A percentile compares a stretch with the other conserved stretches of the same genome.
Conservation (phyloP, 2,888 invertebrate genomes). For the Encarsia formosa region DNA sequence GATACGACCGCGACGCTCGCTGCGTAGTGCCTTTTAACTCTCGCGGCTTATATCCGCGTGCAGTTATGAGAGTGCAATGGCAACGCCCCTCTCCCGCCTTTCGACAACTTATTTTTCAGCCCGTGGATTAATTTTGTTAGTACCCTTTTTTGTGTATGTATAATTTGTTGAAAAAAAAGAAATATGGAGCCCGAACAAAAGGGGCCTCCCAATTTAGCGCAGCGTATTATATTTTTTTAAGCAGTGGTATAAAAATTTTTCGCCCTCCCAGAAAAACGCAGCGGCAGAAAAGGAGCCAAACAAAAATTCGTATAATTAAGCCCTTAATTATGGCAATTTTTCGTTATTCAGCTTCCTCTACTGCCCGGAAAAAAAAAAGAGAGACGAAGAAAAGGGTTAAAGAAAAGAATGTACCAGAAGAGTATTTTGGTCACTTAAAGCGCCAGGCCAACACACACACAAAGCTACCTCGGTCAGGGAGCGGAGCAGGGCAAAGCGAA, state of each 20-base stretch:
- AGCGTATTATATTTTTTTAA: no score
- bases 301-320: constrained; percentile 28
- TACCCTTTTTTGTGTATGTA: not conserved
- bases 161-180: constrained; percentile 14
- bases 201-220: constrained; percentile 2
- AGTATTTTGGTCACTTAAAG: no score
- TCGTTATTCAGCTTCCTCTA: constrained; percentile 29
- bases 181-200: constrained; percentile 17
- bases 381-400: no score
- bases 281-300: constrained; percentile 16
- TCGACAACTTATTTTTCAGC: not conserved
- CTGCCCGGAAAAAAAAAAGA: constrained; percentile 6
- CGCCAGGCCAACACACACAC: not conserved
- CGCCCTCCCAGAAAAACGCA: not conserved
- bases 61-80: constrained; percentile 44
- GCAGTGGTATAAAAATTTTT: constrained; percentile 3
- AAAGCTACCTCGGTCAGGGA: not conserved
- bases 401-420: no score
- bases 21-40: constrained; percentile 51
- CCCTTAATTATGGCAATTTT: constrained; percentile 29
- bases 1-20: constrained; percentile 51
- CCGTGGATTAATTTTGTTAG: not conserved
- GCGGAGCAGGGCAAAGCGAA: constrained; percentile 35
- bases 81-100: constrained; percentile 2
- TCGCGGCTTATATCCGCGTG: constrained; percentile 46